Conservation (phyloP, 2,113 vertebrate genomes). For the Leiothrix lutea region DNA sequence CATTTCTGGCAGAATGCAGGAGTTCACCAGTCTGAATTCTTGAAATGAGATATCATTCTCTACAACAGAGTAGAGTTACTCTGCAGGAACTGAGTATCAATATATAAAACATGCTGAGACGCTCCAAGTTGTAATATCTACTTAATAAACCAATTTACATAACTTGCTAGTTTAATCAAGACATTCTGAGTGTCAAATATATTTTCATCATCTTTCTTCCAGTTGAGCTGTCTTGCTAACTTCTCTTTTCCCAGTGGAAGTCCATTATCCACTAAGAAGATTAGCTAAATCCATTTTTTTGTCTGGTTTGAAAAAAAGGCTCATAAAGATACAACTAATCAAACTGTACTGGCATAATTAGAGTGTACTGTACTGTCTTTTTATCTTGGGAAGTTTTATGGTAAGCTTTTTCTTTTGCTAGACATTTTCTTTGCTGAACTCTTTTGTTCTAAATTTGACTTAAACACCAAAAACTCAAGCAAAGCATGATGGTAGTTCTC, state of each 20-base stretch:
- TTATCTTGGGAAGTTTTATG: neutral
- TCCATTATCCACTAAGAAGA: neutral
- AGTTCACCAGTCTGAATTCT: neutral
- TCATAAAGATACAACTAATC: neutral
- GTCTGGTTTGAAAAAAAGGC: neutral
- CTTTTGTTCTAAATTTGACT: neutral
- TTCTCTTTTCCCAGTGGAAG: neutral
- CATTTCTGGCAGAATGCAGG: neutral
- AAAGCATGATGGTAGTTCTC: neutral
- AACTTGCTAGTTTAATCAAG: neutral
- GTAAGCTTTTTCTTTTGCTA: neutral
- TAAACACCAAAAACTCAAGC: neutral
- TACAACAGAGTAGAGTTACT: neutral
- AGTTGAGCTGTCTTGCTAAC: neutral
- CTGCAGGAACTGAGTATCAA: neutral
- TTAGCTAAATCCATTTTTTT: neutral
- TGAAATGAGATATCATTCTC: neutral
- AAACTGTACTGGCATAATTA: neutral
- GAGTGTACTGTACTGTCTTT: neutral
- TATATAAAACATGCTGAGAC: neutral
- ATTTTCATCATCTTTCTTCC: neutral
- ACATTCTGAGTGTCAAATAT: neutral
- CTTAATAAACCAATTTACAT: neutral
- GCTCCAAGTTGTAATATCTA: neutral
- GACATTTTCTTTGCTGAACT: neutral